phyloP scores from a whole-genome alignment of 2,888 invertebrate species.

The Punctoribates punctum region DNA sequence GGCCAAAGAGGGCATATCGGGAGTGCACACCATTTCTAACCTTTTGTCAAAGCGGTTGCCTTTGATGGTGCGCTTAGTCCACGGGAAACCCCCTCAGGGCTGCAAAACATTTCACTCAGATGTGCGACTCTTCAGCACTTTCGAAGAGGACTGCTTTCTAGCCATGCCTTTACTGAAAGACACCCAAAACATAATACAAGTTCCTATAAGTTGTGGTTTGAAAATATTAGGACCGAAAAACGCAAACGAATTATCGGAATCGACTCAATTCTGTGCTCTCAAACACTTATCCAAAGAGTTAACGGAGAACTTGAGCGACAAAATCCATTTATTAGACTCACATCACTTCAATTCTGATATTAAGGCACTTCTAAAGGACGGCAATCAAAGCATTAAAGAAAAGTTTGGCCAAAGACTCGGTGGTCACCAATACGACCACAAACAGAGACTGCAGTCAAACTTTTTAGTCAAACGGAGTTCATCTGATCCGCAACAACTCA shows the following conservation, averaged over 20 bases:
- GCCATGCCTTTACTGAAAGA: constrained; percentile 77
- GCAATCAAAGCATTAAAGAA: background rate
- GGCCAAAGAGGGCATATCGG: constrained; percentile 88
- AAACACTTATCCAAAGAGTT: background rate
- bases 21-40: constrained; percentile 86
- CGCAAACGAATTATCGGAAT: constrained; percentile 46
- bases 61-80: constrained; percentile 83
- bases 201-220: constrained; percentile 79
- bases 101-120: constrained; percentile 68
- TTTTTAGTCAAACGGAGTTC: constrained; percentile 51
- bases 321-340: constrained; percentile 20
- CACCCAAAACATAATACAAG: constrained; percentile 65
- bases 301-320: background rate
- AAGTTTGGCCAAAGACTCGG: background rate
- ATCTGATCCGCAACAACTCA: constrained; percentile 60
- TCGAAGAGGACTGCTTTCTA: constrained; percentile 65
- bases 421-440: constrained; percentile 27
- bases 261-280: background rate
- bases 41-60: constrained; percentile 84
- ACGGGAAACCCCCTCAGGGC: constrained; percentile 75
- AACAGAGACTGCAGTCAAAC: constrained; percentile 23
- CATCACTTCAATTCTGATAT: background rate
- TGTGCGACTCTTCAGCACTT: constrained; percentile 73
- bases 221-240: constrained; percentile 78
- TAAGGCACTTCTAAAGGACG: background rate